A percentile compares a stretch with the other conserved stretches of the same genome.
phyloP scores from a whole-genome alignment of 2,797 vertebrate species.

The Monodelphis domestica region DNA sequence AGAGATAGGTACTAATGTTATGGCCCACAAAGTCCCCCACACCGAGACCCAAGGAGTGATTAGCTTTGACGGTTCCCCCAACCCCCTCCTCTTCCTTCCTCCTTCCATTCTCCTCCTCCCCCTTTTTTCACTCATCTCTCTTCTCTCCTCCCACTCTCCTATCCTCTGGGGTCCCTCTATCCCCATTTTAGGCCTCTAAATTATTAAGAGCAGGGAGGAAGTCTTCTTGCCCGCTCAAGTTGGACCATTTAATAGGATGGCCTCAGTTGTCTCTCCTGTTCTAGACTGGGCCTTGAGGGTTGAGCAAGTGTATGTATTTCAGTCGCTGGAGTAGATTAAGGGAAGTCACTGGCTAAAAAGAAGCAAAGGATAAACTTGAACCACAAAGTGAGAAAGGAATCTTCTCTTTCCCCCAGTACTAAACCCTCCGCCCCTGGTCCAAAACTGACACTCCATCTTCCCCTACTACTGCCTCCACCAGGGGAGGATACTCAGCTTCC shows the following conservation, averaged over 20 bases:
- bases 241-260: background rate
- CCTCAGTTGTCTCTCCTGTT: background rate
- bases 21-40: conserved; percentile 73
- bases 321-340: background rate
- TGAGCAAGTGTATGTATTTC: background rate
- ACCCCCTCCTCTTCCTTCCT: conserved; percentile 47
- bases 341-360: background rate
- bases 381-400: background rate
- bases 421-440: background rate
- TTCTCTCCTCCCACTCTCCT: background rate
- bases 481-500: background rate
- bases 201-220: background rate
- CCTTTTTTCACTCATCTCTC: background rate
- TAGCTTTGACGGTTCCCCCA: conserved; percentile 62
- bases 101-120: background rate
- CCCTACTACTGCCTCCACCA: background rate
- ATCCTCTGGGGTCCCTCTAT: background rate
- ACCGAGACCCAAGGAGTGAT: conserved; percentile 80
- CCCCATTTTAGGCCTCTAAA: background rate
- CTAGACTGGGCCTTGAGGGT: background rate
- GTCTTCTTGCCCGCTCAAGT: background rate
- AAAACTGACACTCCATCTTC: background rate
- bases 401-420: background rate
- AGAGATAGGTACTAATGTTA: conserved; percentile 83
- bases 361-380: background rate